phyloP scores from a whole-genome alignment of 2,113 vertebrate genomes.

The Galbula dea region DNA sequence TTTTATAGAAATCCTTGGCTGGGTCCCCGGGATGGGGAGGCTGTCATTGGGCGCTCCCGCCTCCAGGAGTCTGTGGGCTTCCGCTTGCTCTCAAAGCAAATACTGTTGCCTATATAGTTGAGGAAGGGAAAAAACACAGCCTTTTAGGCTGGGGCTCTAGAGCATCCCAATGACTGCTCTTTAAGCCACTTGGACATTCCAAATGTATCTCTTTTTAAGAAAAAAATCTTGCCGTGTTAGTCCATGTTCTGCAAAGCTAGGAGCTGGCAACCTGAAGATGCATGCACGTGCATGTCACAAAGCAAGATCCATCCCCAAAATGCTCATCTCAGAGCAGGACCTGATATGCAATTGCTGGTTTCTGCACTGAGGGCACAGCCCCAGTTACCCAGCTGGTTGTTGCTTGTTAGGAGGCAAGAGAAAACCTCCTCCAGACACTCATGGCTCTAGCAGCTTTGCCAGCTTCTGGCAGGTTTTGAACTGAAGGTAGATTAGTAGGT shows the following conservation, averaged over 20 bases:
- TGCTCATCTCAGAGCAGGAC: neutral
- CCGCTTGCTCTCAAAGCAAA: no score
- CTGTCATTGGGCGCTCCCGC: neutral
- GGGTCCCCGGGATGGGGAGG: neutral
- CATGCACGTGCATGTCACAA: fast-evolving
- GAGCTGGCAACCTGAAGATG: neutral
- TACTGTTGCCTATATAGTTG: fast-evolving
- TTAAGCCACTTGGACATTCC: neutral
- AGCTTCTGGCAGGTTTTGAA: neutral
- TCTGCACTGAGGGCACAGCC: neutral
- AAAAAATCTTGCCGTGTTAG: neutral
- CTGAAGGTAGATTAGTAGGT: neutral
- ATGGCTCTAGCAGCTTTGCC: neutral
- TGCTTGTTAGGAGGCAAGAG: neutral
- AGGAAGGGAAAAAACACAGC: neutral
- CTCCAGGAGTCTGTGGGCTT: neutral
- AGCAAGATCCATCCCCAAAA: fast-evolving
- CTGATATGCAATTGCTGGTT: fast-evolving
- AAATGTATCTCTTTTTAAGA: neutral
- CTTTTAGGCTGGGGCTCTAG: neutral
- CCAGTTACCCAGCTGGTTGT: neutral
- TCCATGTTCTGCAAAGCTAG: neutral
- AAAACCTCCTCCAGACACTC: neutral
- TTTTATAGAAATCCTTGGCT: neutral
- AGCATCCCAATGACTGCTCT: neutral